Conservation (phyloP, 1,140 invertebrate species). For the Penaeus japonicus region DNA sequence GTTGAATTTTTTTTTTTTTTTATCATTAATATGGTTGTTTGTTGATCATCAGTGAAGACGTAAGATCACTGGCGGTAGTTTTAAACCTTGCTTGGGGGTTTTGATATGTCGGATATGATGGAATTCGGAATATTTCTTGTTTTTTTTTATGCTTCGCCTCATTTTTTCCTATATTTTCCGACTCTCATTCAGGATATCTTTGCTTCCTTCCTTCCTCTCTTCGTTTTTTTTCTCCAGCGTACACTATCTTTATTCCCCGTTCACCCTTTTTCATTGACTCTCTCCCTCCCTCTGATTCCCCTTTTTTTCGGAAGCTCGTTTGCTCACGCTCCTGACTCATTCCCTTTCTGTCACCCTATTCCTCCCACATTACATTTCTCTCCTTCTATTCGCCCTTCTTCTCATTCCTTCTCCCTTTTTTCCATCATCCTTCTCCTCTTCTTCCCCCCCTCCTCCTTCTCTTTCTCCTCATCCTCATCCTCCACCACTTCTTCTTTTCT, state of each 20-base stretch:
- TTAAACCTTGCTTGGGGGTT: no score
- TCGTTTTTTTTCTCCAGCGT: neutral
- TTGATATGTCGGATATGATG: no score
- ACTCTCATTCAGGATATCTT: neutral
- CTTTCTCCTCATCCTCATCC: neutral
- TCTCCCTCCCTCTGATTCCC: neutral
- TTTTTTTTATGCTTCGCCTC: no score
- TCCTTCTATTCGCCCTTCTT: neutral
- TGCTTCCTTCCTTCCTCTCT: neutral
- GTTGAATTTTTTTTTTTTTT: no score
- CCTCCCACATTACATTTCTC: neutral
- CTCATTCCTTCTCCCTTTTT: neutral
- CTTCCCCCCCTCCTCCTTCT: no score
- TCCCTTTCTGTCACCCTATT: neutral
- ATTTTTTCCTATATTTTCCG: neutral
- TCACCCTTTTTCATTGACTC: neutral
- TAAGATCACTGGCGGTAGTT: no score
- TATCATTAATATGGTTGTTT: no score
- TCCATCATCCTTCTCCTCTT: neutral
- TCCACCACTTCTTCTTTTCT: neutral
- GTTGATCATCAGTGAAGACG: no score
- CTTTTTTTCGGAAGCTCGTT: neutral
- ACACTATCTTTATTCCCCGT: neutral
- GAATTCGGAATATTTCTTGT: no score
- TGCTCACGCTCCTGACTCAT: neutral